phyloP scores from a whole-genome alignment of 2,797 vertebrate species.

The Intellagama lesueurii region DNA sequence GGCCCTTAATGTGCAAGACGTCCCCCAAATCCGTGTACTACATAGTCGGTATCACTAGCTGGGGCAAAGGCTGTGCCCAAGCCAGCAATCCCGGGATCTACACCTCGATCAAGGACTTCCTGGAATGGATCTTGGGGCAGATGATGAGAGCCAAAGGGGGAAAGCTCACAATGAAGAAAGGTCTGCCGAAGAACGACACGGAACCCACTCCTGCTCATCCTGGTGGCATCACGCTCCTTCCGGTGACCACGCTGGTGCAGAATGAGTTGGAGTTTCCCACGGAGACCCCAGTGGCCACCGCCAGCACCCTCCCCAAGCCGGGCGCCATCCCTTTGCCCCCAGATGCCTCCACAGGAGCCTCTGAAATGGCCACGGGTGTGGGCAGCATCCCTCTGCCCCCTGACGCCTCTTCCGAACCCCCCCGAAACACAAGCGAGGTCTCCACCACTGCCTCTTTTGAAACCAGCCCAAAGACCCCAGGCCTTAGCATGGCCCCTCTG shows the following conservation, averaged over 20 bases:
- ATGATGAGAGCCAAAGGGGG: background rate
- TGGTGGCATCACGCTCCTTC: constrained; percentile 7
- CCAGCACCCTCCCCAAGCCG: background rate
- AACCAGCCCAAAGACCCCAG: background rate
- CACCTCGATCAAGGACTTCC: constrained; percentile 21
- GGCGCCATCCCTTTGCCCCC: background rate
- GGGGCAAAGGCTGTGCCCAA: constrained; percentile 49
- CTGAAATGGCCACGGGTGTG: background rate
- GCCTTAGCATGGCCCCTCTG: background rate
- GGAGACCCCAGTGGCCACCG: too few species aligned
- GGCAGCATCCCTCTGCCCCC: background rate
- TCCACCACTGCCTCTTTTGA: too few species aligned
- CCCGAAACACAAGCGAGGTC: background rate
- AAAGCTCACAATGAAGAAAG: background rate
- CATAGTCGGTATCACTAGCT: constrained; percentile 40
- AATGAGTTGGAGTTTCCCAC: too few species aligned
- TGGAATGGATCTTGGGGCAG: constrained; percentile 35
- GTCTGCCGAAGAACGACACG: fast-evolving
- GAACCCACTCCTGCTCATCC: background rate
- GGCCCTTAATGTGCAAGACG: constrained; percentile 30
- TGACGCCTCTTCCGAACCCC: background rate
- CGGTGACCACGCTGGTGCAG: background rate
- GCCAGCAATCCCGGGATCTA: constrained; percentile 35
- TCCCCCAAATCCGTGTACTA: background rate
- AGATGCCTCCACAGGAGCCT: background rate